Evolutionary conservation across 2,113 vertebrate genomes (phyloP).

Genomic region (Poeciliopsis occidentalis): DNA sequence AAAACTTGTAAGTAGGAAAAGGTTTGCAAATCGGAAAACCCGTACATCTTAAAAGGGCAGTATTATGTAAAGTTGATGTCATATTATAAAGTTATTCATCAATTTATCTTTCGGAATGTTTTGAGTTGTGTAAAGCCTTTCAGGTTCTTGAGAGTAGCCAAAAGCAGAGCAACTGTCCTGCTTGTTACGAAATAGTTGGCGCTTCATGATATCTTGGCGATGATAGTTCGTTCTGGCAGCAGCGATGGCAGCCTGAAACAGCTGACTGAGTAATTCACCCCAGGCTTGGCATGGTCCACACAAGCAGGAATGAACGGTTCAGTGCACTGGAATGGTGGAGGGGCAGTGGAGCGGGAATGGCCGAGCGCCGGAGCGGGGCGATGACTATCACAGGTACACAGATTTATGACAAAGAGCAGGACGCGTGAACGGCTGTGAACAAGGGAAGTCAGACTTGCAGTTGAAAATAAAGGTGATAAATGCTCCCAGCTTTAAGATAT

Average conservation of each 20-base stretch:
- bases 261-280: background rate
- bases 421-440: background rate
- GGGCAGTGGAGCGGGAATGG: background rate
- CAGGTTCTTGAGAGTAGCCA: background rate
- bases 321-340: background rate
- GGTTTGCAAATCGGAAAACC: too few relatives aligned
- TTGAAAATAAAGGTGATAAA: background rate
- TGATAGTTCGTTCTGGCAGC: background rate
- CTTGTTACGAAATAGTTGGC: too few relatives aligned
- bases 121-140: too few relatives aligned
- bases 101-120: too few relatives aligned
- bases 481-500: background rate
- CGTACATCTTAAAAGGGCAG: too few relatives aligned
- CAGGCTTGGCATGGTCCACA: background rate
- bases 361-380: background rate
- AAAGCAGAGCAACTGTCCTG: too few relatives aligned
- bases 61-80: too few relatives aligned
- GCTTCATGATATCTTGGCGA: background rate
- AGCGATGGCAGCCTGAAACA: background rate
- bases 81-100: too few relatives aligned
- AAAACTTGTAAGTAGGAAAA: too few relatives aligned
- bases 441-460: background rate
- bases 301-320: background rate
- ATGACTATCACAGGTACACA: too few relatives aligned
- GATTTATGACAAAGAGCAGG: slow-evolving; percentile 1